Percentiles rank a stretch among this genome's conserved stretches.
Conservation (phyloP, 2,888 invertebrate species). For the Apodemia duryi region DNA sequence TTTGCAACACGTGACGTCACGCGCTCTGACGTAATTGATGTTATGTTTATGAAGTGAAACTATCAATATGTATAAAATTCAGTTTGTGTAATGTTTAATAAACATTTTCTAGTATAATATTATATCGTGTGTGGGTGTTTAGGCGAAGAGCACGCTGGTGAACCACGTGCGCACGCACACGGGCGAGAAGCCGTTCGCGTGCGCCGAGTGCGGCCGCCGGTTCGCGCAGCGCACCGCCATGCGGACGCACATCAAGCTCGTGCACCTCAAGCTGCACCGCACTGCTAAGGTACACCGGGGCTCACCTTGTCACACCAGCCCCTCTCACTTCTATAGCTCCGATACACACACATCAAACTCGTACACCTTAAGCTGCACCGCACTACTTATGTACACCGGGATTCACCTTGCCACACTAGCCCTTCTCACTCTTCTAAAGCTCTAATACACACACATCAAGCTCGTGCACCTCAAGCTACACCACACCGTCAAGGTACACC, state of each 20-base stretch:
- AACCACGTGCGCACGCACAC: slow-evolving; percentile 66
- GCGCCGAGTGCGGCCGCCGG: slow-evolving; percentile 50
- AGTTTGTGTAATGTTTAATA: slow-evolving; percentile 9
- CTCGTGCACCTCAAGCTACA: slow-evolving; percentile 40
- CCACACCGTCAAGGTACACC: slow-evolving; percentile 39
- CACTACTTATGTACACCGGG: slow-evolving; percentile 38
- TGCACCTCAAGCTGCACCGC: slow-evolving; percentile 52
- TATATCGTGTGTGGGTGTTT: neutral
- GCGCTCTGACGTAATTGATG: too few species aligned
- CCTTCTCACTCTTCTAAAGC: slow-evolving; percentile 29
- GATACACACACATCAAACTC: slow-evolving; percentile 59
- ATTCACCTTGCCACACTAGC: too few species aligned
- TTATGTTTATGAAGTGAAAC: too few species aligned
- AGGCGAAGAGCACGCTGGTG: slow-evolving; percentile 59
- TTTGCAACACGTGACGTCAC: too few species aligned
- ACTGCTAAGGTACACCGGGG: slow-evolving; percentile 39
- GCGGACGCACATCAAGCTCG: slow-evolving; percentile 59
- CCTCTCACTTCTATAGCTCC: slow-evolving; percentile 37
- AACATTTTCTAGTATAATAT: neutral
- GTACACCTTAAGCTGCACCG: slow-evolving; percentile 55
- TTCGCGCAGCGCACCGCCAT: slow-evolving; percentile 62
- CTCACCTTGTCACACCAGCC: too few species aligned
- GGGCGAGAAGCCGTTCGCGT: slow-evolving; percentile 62
- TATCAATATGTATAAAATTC: too few species aligned
- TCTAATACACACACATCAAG: slow-evolving; percentile 63